phyloP scores from a whole-genome alignment of 2,888 invertebrate species.

The Sicus ferrugineus region DNA sequence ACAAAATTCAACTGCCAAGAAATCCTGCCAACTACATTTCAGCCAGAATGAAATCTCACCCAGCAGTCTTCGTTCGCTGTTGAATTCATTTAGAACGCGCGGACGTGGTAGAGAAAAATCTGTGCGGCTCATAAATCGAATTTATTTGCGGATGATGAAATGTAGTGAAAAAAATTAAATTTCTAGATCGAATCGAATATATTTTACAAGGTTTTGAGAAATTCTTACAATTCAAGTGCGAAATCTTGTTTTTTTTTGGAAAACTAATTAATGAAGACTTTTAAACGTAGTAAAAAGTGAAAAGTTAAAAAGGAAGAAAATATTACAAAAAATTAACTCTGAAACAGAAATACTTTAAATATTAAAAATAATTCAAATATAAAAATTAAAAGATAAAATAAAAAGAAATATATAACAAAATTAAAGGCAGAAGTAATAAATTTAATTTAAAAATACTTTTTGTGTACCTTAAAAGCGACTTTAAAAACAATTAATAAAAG shows the following conservation, averaged over 20 bases:
- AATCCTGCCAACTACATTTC: slow-evolving; percentile 10
- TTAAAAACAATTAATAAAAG: background rate
- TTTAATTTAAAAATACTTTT: slow-evolving; percentile 7
- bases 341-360: background rate
- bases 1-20: background rate
- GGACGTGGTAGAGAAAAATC: slow-evolving; percentile 5
- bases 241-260: too few species aligned
- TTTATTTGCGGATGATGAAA: slow-evolving; percentile 19
- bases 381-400: background rate
- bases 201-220: background rate
- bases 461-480: background rate
- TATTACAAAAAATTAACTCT: background rate
- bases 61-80: slow-evolving; percentile 35
- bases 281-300: too few species aligned
- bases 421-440: background rate
- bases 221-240: too few species aligned
- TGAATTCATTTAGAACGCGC: slow-evolving; percentile 39
- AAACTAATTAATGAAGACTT: too few species aligned
- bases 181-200: background rate
- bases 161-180: too few species aligned
- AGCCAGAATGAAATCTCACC: background rate
- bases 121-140: slow-evolving; percentile 10
- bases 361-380: background rate
- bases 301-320: too few species aligned
- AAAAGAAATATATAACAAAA: slow-evolving; percentile 1